phyloP scores from a whole-genome alignment of 2,888 invertebrate genomes.

The Eupithecia subumbrata region DNA sequence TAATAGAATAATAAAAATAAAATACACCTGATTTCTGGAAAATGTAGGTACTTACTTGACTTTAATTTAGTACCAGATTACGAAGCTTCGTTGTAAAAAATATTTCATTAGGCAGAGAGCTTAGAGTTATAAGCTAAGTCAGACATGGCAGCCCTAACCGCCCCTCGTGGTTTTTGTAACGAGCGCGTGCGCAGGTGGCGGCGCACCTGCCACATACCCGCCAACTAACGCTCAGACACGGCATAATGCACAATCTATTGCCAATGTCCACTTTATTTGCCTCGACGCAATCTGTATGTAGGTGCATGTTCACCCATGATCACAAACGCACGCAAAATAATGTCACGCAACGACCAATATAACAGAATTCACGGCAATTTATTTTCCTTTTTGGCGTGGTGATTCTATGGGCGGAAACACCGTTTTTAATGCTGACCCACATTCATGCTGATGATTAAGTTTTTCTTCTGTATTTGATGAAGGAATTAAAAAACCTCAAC shows the following conservation, averaged over 20 bases:
- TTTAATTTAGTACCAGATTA: background rate
- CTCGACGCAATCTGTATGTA: conserved; percentile 22
- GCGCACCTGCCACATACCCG: conserved; percentile 80
- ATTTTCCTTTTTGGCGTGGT: conserved; percentile 9
- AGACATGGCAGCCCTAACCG: conserved; percentile 47
- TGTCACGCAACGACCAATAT: conserved; percentile 14
- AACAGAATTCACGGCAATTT: background rate
- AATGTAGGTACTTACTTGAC: background rate
- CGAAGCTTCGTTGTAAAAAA: background rate
- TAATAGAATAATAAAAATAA: background rate
- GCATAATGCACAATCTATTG: conserved; percentile 66
- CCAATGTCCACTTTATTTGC: conserved; percentile 39
- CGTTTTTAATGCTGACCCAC: conserved; percentile 13
- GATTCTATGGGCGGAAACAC: conserved; percentile 15
- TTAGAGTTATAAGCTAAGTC: background rate
- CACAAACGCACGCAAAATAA: conserved; percentile 18
- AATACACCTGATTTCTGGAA: background rate
- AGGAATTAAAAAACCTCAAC: background rate
- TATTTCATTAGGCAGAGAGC: background rate
- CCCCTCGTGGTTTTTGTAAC: conserved; percentile 75
- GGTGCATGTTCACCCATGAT: conserved; percentile 7
- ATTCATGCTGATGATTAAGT: conserved; percentile 1
- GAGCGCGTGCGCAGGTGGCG: conserved; percentile 80
- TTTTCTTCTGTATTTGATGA: conserved; percentile 1
- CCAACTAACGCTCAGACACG: conserved; percentile 62